Evolutionary conservation across 2,888 invertebrate genomes (phyloP), one percentile per base, ranked within the genome.

Genomic region (Monopis laevigella): DNA sequence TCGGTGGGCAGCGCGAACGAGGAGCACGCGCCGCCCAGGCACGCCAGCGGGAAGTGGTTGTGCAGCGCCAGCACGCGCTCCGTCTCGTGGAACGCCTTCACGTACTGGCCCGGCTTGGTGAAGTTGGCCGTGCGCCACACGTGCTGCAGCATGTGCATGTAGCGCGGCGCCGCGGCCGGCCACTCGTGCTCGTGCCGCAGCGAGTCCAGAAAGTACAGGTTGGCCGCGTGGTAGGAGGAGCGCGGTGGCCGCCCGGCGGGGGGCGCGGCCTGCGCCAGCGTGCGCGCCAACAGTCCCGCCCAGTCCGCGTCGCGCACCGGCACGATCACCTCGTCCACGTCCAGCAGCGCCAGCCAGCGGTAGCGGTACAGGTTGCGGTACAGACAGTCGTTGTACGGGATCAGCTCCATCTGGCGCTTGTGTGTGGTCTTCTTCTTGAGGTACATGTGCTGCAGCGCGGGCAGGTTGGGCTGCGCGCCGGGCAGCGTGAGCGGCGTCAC

Each of bases 341-440:
- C 97, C 40, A 96, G 82, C 44, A 97, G 80, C n/a, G 92, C 93
- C 41, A 96, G 88, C 73, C 92, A 94, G 48, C 92, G 87, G 70
- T 96, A 96, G 49, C 89, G 84, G 65, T 95, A 92, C 81, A 96
- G 86, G 63, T 96, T 92, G 63, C 93, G 89, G 77, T 96, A 96
- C 41, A 97, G 84, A 60, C 97, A 97, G 69, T 97, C 97, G 69
- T 97, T 97, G 82, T 97, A 97, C 8, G 96, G 96, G 53, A 97
- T 93, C 45, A 97, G 84, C 72, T 97, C 97, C 75, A 96, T 95
- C 66, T 96, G 93, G 10, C 96, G 84, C 71, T 97, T 97, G 73
- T 96, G 92, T 57, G 93, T 95, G 19, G 93, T 89, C 70, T 95
- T 96, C 63, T 92, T 92, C 43, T 90, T 90, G 39, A 96, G 83